Percentiles rank a stretch among this genome's conserved stretches.
Evolutionary conservation across 1,140 invertebrate species (phyloP).

Genomic region (Drosophila asahinai): DNA sequence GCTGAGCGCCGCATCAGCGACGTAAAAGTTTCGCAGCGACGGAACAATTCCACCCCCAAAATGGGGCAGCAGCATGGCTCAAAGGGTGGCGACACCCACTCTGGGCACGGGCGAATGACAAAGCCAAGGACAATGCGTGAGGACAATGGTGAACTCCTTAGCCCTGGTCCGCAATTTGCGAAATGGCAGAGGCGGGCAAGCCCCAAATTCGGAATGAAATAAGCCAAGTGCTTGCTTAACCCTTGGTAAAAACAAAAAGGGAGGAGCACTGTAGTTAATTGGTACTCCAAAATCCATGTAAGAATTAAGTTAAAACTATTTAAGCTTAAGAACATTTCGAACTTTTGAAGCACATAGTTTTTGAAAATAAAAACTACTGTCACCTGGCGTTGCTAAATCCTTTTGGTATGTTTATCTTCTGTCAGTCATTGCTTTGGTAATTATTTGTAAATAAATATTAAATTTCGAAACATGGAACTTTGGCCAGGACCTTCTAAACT

Average conservation of each 20-base stretch:
- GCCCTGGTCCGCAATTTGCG: conserved; percentile 20
- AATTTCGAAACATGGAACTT: too few relatives aligned
- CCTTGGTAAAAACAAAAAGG: not conserved
- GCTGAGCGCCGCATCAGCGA: conserved; percentile 48
- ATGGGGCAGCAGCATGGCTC: conserved; percentile 17
- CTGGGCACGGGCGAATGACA: conserved; percentile 13
- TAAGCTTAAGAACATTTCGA: too few relatives aligned
- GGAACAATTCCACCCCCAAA: conserved; percentile 10
- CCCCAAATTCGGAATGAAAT: conserved; percentile 15
- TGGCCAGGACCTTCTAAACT: too few relatives aligned
- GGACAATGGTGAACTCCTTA: conserved; percentile 41
- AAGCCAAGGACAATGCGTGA: conserved; percentile 45
- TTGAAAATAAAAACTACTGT: too few relatives aligned
- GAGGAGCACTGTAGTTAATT: too few relatives aligned
- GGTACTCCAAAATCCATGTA: not conserved
- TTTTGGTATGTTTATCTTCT: too few relatives aligned
- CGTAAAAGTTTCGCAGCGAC: conserved; percentile 44
- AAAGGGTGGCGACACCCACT: conserved; percentile 21
- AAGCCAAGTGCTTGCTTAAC: conserved; percentile 24
- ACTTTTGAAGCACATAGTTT: too few relatives aligned
- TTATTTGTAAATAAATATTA: too few relatives aligned
- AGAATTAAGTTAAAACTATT: not conserved
- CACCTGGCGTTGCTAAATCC: too few relatives aligned
- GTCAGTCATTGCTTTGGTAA: too few relatives aligned
- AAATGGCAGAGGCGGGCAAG: conserved; percentile 1